These are phyloP conservation scores for Trisateles emortualis DNA, from an alignment of 2,888 invertebrate genomes.

Conservation along the genomic window DNA sequence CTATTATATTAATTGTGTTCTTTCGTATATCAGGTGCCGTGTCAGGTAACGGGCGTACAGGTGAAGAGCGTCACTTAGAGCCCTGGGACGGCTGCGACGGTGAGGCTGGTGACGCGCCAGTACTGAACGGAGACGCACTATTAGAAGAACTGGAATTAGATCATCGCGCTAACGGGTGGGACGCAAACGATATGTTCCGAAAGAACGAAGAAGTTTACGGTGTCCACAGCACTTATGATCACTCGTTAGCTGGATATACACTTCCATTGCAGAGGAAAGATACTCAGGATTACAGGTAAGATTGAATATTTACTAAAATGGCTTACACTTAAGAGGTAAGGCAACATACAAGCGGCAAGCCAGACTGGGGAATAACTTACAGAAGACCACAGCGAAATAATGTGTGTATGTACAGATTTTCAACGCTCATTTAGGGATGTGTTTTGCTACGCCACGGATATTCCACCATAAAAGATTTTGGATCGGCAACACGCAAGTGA, in stretches of 20 bases:
- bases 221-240: conserved; percentile 96
- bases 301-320: not conserved
- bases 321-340: no score
- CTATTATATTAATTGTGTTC: not conserved
- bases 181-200: conserved; percentile 98
- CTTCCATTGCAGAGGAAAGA: conserved; percentile 94
- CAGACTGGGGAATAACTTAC: no score
- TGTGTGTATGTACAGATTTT: no score
- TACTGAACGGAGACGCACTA: conserved; percentile 87
- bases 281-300: conserved; percentile 92
- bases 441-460: no score
- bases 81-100: conserved; percentile 93
- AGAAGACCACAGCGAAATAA: no score
- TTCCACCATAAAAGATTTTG: no score
- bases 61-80: conserved; percentile 93
- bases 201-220: conserved; percentile 97
- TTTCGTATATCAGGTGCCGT: conserved; percentile 29
- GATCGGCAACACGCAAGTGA: no score
- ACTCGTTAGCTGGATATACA: conserved; percentile 96
- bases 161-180: conserved; percentile 96
- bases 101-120: conserved; percentile 78
- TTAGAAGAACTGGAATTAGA: conserved; percentile 91
- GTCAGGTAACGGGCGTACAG: conserved; percentile 74
- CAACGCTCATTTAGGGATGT: no score
- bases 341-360: no score